Conservation (phyloP, 1,140 invertebrate species). For the Battus philenor region DNA sequence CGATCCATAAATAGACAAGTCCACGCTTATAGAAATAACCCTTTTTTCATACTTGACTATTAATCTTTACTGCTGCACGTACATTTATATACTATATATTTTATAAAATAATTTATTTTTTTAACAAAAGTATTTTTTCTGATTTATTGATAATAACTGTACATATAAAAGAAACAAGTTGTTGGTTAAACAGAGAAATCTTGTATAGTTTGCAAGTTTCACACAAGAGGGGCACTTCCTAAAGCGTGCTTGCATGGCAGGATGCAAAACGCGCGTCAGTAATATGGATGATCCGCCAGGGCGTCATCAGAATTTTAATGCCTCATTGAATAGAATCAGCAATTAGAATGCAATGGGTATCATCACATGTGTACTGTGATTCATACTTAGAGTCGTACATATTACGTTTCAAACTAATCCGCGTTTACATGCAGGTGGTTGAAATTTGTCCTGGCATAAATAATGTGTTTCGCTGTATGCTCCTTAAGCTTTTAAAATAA, state of each 20-base stretch:
- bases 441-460: too few relatives aligned
- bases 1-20: slow-evolving; percentile 55
- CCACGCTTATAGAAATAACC: neutral
- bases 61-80: slow-evolving; percentile 1
- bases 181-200: too few relatives aligned
- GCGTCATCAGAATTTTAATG: slow-evolving; percentile 57
- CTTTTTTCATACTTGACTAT: neutral
- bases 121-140: neutral
- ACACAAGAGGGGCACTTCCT: slow-evolving; percentile 55
- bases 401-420: too few relatives aligned
- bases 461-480: too few relatives aligned
- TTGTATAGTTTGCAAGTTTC: neutral
- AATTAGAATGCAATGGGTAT: slow-evolving; percentile 50
- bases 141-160: neutral
- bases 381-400: slow-evolving; percentile 21
- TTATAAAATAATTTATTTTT: neutral
- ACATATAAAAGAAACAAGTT: neutral
- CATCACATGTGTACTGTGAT: slow-evolving; percentile 42
- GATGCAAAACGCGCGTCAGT: slow-evolving; percentile 54
- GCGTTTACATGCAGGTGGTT: too few relatives aligned
- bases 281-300: slow-evolving; percentile 67
- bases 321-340: slow-evolving; percentile 59
- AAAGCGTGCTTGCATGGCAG: slow-evolving; percentile 49
- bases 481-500: too few relatives aligned
- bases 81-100: neutral